Conservation (phyloP, 2,113 vertebrate genomes). For the Melanocharis versteri region DNA sequence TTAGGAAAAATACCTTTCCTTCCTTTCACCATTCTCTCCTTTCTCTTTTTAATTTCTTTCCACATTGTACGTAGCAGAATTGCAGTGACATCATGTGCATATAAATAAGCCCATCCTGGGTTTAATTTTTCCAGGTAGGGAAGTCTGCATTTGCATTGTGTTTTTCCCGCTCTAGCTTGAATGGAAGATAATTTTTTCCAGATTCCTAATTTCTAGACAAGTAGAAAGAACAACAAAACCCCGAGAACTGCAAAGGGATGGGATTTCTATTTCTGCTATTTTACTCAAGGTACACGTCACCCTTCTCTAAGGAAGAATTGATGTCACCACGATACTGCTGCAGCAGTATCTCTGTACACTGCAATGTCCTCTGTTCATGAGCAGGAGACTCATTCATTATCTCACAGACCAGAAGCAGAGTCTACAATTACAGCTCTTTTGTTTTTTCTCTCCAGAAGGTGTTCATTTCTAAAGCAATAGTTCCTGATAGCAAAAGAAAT, state of each 20-base stretch:
- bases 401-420: not conserved
- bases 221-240: not conserved
- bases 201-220: constrained; percentile 9
- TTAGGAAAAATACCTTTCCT: not conserved
- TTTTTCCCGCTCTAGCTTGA: constrained; percentile 28
- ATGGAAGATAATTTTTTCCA: not conserved
- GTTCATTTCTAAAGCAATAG: not conserved
- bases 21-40: not conserved
- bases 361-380: not conserved
- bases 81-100: constrained; percentile 29
- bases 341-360: not conserved
- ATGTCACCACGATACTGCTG: not conserved
- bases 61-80: not conserved
- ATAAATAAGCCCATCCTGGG: not conserved
- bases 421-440: constrained; percentile 14
- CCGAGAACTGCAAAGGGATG: not conserved
- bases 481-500: constrained; percentile 38
- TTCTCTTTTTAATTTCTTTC: not conserved
- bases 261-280: not conserved
- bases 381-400: not conserved
- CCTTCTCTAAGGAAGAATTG: constrained; percentile 33
- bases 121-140: constrained; percentile 41
- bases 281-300: not conserved
- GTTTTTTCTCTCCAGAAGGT: not conserved
- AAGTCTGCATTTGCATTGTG: constrained; percentile 1